phyloP scores from a whole-genome alignment of 2,888 invertebrate genomes.

The Aproaerema taeniolella region DNA sequence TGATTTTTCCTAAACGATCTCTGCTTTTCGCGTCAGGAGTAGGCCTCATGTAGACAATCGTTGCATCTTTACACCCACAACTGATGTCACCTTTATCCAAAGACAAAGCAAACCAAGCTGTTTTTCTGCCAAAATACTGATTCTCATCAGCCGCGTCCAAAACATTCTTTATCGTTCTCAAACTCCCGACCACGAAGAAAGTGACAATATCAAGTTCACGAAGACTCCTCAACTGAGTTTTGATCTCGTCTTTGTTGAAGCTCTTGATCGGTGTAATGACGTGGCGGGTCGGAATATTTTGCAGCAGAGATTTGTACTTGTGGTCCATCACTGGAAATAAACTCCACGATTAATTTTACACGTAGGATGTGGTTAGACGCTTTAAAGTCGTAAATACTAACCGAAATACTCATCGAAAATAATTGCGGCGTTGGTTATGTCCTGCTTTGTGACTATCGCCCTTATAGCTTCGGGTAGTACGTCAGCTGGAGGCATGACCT shows the following conservation, averaged over 20 bases:
- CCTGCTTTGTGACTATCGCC: slow-evolving; percentile 87
- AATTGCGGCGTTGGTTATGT: slow-evolving; percentile 94
- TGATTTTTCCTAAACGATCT: slow-evolving; percentile 82
- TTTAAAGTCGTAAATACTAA: no score
- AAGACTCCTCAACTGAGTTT: slow-evolving; percentile 83
- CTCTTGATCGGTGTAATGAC: slow-evolving; percentile 84
- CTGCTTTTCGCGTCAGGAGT: slow-evolving; percentile 81
- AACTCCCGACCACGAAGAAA: slow-evolving; percentile 89
- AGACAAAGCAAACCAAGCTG: slow-evolving; percentile 91
- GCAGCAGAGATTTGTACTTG: slow-evolving; percentile 92
- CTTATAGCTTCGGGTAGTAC: slow-evolving; percentile 89
- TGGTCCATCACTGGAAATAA: slow-evolving; percentile 91
- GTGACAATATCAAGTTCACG: slow-evolving; percentile 92
- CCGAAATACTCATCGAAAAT: slow-evolving; percentile 92
- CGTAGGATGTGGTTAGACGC: no score
- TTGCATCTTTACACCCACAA: slow-evolving; percentile 87
- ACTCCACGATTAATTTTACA: no score
- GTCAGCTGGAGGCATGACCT: slow-evolving; percentile 91
- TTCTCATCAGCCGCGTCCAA: slow-evolving; percentile 84
- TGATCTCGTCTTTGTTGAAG: slow-evolving; percentile 78
- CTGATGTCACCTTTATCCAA: slow-evolving; percentile 85
- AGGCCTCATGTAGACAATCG: slow-evolving; percentile 86
- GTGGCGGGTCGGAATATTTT: slow-evolving; percentile 94
- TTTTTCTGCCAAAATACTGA: slow-evolving; percentile 88
- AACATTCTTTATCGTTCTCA: slow-evolving; percentile 82